Conservation (phyloP, 2,888 invertebrate species). For the Cheilosia variabilis region DNA sequence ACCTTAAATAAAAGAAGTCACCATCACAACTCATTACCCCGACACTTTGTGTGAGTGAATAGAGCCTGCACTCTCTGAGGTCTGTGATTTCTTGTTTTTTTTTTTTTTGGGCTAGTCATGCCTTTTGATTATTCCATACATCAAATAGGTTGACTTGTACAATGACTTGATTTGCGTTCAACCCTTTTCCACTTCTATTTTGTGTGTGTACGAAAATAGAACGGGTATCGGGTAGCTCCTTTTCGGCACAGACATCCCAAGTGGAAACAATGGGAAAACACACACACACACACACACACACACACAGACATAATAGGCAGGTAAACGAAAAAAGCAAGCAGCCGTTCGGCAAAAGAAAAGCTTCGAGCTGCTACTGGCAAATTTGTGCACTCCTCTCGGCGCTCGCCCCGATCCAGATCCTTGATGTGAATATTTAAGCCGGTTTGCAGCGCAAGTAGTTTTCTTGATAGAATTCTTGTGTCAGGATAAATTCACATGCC, state of each 20-base stretch:
- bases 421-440: conserved; percentile 18
- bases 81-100: not conserved
- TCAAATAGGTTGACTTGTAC: conserved; percentile 9
- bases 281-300: too few species aligned
- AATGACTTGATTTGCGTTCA: conserved; percentile 6
- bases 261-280: not conserved
- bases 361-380: not conserved
- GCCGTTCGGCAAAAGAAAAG: not conserved
- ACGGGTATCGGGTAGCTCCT: not conserved
- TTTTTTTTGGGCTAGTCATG: not conserved
- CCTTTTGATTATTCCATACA: not conserved
- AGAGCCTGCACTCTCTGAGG: not conserved
- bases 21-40: conserved; percentile 1
- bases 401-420: too few species aligned
- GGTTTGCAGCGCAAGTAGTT: not conserved
- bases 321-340: not conserved
- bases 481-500: conserved; percentile 43
- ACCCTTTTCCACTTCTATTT: conserved; percentile 5
- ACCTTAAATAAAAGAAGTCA: conserved; percentile 1
- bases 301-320: not conserved
- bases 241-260: not conserved
- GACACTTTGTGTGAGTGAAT: not conserved
- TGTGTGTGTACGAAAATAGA: not conserved
- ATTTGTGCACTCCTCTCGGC: too few species aligned
- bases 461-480: conserved; percentile 18